A percentile compares a stretch with the other conserved stretches of the same genome.
Evolutionary conservation across 2,113 vertebrate species (phyloP).

Genomic region (Aspiorhynchus laticeps): DNA sequence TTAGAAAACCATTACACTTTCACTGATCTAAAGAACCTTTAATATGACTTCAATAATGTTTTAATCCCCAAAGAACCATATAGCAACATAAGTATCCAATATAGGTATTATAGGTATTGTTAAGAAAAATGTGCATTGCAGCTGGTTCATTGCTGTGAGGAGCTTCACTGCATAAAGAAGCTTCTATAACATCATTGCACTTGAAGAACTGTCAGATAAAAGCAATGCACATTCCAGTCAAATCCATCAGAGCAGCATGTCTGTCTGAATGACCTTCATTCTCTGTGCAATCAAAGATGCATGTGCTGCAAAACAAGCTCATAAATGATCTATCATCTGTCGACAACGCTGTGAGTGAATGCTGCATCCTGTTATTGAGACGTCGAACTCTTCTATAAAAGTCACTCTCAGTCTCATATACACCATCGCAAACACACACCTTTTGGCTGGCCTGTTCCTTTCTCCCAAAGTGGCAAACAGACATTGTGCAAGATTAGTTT

Average conservation of each 20-base stretch:
- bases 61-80: background rate
- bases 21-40: background rate
- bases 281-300: background rate
- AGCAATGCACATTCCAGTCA: conserved; percentile 4
- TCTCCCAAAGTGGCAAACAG: conserved; percentile 1
- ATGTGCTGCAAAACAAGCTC: conserved; percentile 24
- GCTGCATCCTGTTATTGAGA: background rate
- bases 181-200: background rate
- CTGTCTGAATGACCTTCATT: conserved; percentile 19
- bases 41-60: background rate
- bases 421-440: conserved; percentile 18
- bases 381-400: background rate
- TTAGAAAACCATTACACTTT: background rate
- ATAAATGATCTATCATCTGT: conserved; percentile 13
- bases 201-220: conserved; percentile 1
- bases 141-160: background rate
- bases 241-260: conserved; percentile 18
- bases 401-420: background rate
- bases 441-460: conserved; percentile 17
- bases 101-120: no score
- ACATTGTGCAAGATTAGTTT: conserved; percentile 31
- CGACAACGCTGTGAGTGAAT: background rate
- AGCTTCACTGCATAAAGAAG: background rate
- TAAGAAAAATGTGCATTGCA: background rate
- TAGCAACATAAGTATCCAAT: background rate